These are phyloP conservation scores for Agonopterix arenella DNA, from an alignment of 2,888 invertebrate species.

Conservation along the genomic window DNA sequence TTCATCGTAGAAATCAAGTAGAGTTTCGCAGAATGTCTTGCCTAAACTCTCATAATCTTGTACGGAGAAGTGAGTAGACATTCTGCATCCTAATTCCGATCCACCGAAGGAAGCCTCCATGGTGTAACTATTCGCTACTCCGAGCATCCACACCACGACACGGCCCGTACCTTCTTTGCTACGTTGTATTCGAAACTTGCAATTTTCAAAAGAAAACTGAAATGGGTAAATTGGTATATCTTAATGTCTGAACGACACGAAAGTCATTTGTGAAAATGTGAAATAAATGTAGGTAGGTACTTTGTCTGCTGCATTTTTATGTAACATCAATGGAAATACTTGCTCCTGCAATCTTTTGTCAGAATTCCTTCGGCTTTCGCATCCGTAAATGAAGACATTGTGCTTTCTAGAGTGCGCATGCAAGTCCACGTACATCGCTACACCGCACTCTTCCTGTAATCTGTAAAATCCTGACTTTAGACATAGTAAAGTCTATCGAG, in stretches of 20 bases:
- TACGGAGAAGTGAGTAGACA: conserved; percentile 91
- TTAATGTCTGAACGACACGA: neutral
- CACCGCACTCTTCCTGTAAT: conserved; percentile 92
- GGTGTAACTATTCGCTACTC: conserved; percentile 95
- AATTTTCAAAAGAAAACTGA: conserved; percentile 95
- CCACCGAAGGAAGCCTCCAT: conserved; percentile 97
- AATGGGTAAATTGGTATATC: conserved; percentile 17
- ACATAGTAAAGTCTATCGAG: no score
- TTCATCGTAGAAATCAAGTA: conserved; percentile 93
- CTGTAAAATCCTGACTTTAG: conserved; percentile 45
- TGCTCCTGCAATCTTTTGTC: conserved; percentile 91
- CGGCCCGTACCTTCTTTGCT: conserved; percentile 97
- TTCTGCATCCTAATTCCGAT: conserved; percentile 87
- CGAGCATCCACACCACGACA: conserved; percentile 97
- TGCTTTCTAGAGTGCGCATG: conserved; percentile 97
- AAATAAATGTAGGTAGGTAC: conserved; percentile 57
- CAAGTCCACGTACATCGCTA: conserved; percentile 93
- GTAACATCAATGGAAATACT: conserved; percentile 95
- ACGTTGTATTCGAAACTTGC: conserved; percentile 95
- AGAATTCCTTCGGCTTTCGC: conserved; percentile 88
- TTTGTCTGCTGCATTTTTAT: conserved; percentile 94
- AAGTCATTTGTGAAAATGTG: neutral
- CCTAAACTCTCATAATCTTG: conserved; percentile 83
- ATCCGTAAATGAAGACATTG: conserved; percentile 98
- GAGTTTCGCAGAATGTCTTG: conserved; percentile 93